Percentiles rank a stretch among this genome's conserved stretches.
phyloP scores from a whole-genome alignment of 2,888 invertebrate genomes.

The Orthonychiurus folsomi region DNA sequence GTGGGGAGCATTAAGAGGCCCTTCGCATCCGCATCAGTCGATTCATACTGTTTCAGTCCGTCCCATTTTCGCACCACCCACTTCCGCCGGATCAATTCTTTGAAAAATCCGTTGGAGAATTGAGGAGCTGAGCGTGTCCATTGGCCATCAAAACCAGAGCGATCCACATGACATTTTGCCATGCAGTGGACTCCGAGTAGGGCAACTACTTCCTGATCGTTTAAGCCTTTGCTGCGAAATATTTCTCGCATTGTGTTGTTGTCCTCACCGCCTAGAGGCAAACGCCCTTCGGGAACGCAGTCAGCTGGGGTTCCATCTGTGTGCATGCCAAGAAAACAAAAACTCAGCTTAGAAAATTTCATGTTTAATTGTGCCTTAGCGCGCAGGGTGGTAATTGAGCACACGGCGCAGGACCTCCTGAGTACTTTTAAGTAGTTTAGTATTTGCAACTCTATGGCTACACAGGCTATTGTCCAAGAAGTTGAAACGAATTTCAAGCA shows the following conservation, averaged over 20 bases:
- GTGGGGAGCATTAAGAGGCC: conserved; percentile 23
- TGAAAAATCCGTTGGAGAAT: conserved; percentile 27
- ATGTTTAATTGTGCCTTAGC: too few species aligned
- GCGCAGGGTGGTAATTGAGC: too few species aligned
- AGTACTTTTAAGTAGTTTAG: too few species aligned
- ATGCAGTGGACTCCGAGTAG: conserved; percentile 28
- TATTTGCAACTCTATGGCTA: too few species aligned
- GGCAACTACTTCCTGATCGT: conserved; percentile 30
- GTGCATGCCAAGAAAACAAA: too few species aligned
- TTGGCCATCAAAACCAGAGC: conserved; percentile 31
- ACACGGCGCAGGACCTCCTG: too few species aligned
- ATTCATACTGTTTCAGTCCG: conserved; percentile 31
- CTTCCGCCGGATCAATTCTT: conserved; percentile 23
- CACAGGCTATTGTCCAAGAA: too few species aligned
- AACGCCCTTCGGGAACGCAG: conserved; percentile 31
- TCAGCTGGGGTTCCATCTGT: conserved; percentile 27
- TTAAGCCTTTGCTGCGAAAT: conserved; percentile 31
- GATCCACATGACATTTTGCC: conserved; percentile 29
- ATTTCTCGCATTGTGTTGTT: conserved; percentile 26
- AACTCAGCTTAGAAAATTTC: too few species aligned
- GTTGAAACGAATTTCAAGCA: too few species aligned
- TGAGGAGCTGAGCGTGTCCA: conserved; percentile 29
- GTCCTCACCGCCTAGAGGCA: conserved; percentile 30
- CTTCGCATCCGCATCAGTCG: conserved; percentile 26
- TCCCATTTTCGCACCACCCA: conserved; percentile 29